Conservation (phyloP, 1,140 invertebrate genomes). For the Formica exsecta region DNA sequence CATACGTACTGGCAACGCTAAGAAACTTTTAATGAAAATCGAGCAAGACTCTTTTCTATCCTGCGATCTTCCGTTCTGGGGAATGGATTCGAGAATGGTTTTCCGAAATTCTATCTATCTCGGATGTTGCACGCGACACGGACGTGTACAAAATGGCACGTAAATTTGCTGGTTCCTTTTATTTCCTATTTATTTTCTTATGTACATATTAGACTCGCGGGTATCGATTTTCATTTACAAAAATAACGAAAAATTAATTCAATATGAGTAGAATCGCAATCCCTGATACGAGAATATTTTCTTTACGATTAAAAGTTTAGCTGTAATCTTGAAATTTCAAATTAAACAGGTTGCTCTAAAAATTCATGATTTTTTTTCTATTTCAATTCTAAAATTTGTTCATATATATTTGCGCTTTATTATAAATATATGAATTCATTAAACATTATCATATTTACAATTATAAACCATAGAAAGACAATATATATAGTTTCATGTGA, state of each 20-base stretch:
- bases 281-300: no score
- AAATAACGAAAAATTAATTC: no score
- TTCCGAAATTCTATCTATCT: slow-evolving; percentile 61
- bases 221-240: no score
- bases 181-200: slow-evolving; percentile 1
- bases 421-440: neutral
- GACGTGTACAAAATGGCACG: neutral
- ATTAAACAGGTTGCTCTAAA: no score
- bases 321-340: no score
- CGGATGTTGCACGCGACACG: neutral
- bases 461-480: neutral
- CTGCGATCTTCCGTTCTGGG: slow-evolving; percentile 48
- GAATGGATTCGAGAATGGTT: slow-evolving; percentile 61
- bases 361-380: no score
- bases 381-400: no score
- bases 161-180: neutral
- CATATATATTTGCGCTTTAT: neutral
- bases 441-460: neutral
- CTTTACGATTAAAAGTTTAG: no score
- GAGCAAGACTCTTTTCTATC: slow-evolving; percentile 61
- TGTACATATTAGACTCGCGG: neutral
- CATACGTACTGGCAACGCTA: slow-evolving; percentile 51
- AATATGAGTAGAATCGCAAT: no score
- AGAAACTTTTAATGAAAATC: slow-evolving; percentile 66
- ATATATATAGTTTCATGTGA: neutral